Evolutionary conservation across 1,140 invertebrate species (phyloP).

Genomic region (Cydia strobilella): DNA sequence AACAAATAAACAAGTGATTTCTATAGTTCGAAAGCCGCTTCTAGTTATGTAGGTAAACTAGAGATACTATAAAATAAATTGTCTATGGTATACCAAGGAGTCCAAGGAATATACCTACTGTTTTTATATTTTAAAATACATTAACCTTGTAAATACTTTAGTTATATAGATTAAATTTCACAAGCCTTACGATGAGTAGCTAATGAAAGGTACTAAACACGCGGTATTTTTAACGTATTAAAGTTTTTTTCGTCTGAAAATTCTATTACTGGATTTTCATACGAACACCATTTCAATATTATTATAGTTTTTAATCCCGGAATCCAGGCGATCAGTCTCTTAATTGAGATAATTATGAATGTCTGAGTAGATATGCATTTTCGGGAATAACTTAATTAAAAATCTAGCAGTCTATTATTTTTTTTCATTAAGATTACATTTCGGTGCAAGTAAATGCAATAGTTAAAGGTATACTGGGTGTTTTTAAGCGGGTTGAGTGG

Average conservation of each 20-base stretch:
- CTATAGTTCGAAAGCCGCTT: too few species aligned
- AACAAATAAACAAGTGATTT: too few species aligned
- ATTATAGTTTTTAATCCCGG: slow-evolving; percentile 24
- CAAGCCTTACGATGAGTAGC: neutral
- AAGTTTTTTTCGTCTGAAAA: slow-evolving; percentile 14
- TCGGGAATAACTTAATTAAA: slow-evolving; percentile 9
- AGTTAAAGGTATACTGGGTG: too few species aligned
- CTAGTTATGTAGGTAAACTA: too few species aligned
- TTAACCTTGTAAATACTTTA: neutral
- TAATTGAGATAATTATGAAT: slow-evolving; percentile 29
- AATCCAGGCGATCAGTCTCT: slow-evolving; percentile 13
- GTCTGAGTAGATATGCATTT: slow-evolving; percentile 26
- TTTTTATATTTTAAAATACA: too few species aligned
- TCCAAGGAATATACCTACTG: too few species aligned
- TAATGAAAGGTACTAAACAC: neutral
- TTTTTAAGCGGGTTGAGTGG: too few species aligned
- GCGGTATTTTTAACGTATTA: neutral
- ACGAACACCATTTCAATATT: slow-evolving; percentile 23
- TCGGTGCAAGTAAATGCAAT: neutral
- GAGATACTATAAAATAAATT: too few species aligned
- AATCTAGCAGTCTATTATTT: neutral
- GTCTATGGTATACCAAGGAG: too few species aligned
- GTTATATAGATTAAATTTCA: neutral
- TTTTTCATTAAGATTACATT: neutral
- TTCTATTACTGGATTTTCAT: slow-evolving; percentile 20